phyloP scores from a whole-genome alignment of 2,888 invertebrate genomes.

The Drosophila demipolita region DNA sequence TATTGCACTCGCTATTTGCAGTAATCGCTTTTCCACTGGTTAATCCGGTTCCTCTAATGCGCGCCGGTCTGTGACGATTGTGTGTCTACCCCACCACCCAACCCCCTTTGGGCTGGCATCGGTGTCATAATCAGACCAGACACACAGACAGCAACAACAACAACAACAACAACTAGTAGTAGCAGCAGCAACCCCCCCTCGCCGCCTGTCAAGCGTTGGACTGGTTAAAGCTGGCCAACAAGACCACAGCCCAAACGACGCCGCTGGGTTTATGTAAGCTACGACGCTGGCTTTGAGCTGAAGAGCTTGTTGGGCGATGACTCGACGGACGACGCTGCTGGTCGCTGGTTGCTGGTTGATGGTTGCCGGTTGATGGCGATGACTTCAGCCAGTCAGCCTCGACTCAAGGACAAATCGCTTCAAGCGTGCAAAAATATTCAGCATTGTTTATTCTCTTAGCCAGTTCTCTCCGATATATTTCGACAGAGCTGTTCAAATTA shows the following conservation, averaged over 20 bases:
- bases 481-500: constrained; percentile 40
- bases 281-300: constrained; percentile 48
- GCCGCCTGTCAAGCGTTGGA: constrained; percentile 6
- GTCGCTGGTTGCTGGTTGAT: background rate
- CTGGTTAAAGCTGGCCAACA: constrained; percentile 34
- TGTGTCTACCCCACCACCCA: constrained; percentile 18
- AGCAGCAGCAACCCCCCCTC: constrained; percentile 1
- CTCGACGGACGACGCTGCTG: constrained; percentile 32
- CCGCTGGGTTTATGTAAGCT: constrained; percentile 49
- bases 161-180: constrained; percentile 22
- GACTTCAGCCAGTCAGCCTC: constrained; percentile 66
- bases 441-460: constrained; percentile 31
- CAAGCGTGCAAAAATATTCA: constrained; percentile 67
- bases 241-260: constrained; percentile 31
- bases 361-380: constrained; percentile 37
- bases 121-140: constrained; percentile 73
- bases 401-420: constrained; percentile 74
- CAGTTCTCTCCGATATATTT: constrained; percentile 15
- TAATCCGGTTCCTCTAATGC: constrained; percentile 76
- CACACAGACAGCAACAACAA: constrained; percentile 32
- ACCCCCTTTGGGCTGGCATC: constrained; percentile 44
- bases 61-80: constrained; percentile 59
- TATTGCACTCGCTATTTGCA: constrained; percentile 71
- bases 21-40: constrained; percentile 71
- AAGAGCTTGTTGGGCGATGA: constrained; percentile 54